Evolutionary conservation across 2,797 vertebrate genomes (phyloP).

Genomic region (Hydrocynus forskahlii): DNA sequence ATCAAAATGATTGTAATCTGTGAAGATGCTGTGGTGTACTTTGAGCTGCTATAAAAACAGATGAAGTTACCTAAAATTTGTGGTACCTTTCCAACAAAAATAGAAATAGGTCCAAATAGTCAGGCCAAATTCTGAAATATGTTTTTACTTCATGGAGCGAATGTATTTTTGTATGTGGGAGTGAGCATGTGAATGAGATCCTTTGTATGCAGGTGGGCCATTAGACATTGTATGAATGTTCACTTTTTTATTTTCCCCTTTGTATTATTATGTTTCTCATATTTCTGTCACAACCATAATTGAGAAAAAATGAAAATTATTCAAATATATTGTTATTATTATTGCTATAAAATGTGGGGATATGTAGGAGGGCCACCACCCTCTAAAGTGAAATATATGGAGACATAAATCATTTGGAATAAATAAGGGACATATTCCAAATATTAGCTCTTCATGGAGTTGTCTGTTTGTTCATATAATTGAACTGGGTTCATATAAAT

Average conservation of each 20-base stretch:
- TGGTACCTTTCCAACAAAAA: not conserved
- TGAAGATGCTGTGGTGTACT: not conserved
- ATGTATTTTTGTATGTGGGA: conserved; percentile 3
- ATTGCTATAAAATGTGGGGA: conserved; percentile 69
- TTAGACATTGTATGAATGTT: conserved; percentile 34
- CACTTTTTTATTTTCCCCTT: conserved; percentile 40
- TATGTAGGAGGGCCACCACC: conserved; percentile 62
- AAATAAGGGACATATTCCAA: conserved; percentile 59
- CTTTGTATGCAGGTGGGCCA: conserved; percentile 40
- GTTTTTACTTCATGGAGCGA: not conserved
- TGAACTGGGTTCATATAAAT: no score
- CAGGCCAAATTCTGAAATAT: conserved; percentile 1
- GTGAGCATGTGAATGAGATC: conserved; percentile 35
- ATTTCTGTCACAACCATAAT: conserved; percentile 63
- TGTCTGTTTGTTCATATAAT: not conserved
- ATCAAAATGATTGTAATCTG: not conserved
- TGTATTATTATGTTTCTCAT: conserved; percentile 47
- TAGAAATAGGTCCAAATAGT: not conserved
- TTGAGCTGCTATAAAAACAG: not conserved
- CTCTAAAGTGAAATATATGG: conserved; percentile 75
- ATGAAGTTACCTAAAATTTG: not conserved
- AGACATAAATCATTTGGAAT: conserved; percentile 72
- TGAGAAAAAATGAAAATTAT: conserved; percentile 52
- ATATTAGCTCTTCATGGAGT: conserved; percentile 1
- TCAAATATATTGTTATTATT: conserved; percentile 66